A percentile compares a stretch with the other conserved stretches of the same genome.
These are phyloP conservation scores for Heteromurus nitidus DNA, from an alignment of 2,888 invertebrate genomes.

Conservation along the genomic window DNA sequence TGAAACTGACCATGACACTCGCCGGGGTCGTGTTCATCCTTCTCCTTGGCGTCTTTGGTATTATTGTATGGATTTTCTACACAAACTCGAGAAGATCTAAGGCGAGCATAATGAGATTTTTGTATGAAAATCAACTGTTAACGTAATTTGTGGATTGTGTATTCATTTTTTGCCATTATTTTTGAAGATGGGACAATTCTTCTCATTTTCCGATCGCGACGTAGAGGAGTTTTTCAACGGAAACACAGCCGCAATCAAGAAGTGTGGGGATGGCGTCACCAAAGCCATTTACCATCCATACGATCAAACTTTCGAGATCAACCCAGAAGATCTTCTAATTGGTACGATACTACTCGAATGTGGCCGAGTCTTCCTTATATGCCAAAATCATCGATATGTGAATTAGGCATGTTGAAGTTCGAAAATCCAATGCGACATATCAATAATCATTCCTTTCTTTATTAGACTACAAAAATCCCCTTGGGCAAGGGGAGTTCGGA, in stretches of 20 bases:
- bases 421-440: too few species aligned
- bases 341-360: too few species aligned
- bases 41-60: slow-evolving; percentile 44
- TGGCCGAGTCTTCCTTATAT: too few species aligned
- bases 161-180: not conserved
- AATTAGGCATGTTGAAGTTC: too few species aligned
- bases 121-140: too few species aligned
- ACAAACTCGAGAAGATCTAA: slow-evolving; percentile 37
- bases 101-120: too few species aligned
- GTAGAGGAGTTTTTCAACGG: slow-evolving; percentile 66
- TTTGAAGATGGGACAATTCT: slow-evolving; percentile 58
- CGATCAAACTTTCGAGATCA: slow-evolving; percentile 62
- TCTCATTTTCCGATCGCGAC: slow-evolving; percentile 55
- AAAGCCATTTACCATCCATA: slow-evolving; percentile 67
- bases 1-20: slow-evolving; percentile 38
- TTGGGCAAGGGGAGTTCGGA: slow-evolving; percentile 68
- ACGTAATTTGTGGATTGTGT: not conserved
- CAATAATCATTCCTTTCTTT: not conserved
- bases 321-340: slow-evolving; percentile 56
- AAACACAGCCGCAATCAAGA: slow-evolving; percentile 64
- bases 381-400: too few species aligned
- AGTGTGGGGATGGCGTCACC: slow-evolving; percentile 57
- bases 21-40: slow-evolving; percentile 34
- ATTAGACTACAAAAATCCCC: slow-evolving; percentile 55
- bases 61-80: slow-evolving; percentile 55